Evolutionary conservation across 2,797 vertebrate species (phyloP).

Genomic region (Bovichtus variegatus): DNA sequence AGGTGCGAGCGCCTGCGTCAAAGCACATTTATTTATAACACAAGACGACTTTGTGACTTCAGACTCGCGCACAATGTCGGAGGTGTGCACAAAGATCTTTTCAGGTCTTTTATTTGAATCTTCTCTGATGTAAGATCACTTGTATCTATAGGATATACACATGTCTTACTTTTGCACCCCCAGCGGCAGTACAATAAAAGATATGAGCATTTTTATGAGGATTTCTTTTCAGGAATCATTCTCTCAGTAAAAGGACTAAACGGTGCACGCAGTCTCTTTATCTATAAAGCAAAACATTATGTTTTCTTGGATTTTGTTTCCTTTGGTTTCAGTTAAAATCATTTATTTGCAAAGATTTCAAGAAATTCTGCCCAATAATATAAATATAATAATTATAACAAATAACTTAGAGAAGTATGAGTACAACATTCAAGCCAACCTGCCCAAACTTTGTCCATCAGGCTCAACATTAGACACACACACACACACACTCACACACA

Average conservation of each 20-base stretch:
- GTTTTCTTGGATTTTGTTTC: neutral
- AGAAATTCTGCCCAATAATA: too few species aligned
- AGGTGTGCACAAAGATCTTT: too few species aligned
- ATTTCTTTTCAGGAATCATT: too few species aligned
- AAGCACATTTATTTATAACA: conserved; percentile 17
- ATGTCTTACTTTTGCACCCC: neutral
- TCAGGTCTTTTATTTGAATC: neutral
- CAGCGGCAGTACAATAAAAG: neutral
- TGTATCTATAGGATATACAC: neutral
- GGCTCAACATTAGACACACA: too few species aligned
- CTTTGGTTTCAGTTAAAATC: neutral
- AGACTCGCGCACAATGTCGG: too few species aligned
- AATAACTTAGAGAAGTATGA: neutral
- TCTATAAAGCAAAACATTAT: neutral
- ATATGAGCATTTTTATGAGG: neutral
- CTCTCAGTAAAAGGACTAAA: neutral
- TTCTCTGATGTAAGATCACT: neutral
- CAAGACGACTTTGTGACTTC: too few species aligned
- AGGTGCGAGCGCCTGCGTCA: neutral
- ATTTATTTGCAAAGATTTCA: neutral
- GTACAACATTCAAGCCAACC: neutral
- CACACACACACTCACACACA: conserved; percentile 10
- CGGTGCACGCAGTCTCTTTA: neutral
- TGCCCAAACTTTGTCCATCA: conserved; percentile 6
- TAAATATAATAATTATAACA: too few species aligned